A percentile compares a stretch with the other conserved stretches of the same genome.
Evolutionary conservation across 2,113 vertebrate genomes (phyloP).

Genomic region (Turdus rufiventris): DNA sequence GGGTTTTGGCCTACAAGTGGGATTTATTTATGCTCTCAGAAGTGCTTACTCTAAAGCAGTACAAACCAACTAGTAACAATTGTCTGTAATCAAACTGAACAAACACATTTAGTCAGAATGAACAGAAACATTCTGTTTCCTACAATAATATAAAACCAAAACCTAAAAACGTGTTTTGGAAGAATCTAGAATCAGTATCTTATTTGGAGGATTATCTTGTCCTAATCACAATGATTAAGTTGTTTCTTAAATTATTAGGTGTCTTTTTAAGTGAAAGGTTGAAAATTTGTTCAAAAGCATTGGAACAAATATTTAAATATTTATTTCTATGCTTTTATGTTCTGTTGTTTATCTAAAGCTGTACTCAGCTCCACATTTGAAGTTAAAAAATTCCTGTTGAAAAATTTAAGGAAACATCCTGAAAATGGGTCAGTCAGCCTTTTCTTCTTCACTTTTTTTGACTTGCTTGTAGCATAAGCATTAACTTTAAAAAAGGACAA

Average conservation of each 20-base stretch:
- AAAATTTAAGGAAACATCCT: not conserved
- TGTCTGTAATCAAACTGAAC: not conserved
- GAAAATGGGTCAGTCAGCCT: not conserved
- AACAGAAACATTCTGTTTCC: not conserved
- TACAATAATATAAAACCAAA: not conserved
- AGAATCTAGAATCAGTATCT: not conserved
- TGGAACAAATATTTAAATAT: not conserved
- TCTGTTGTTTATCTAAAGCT: not conserved
- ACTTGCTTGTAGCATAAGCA: not conserved
- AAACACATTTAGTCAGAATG: not conserved
- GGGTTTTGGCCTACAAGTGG: not conserved
- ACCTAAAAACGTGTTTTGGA: not conserved
- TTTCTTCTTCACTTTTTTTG: not conserved
- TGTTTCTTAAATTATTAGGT: not conserved
- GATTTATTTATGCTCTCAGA: not conserved
- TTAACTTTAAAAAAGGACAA: not conserved
- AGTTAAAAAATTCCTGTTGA: not conserved
- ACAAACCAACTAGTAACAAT: not conserved
- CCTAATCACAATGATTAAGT: not conserved
- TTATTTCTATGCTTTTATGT: not conserved
- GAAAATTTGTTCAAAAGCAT: not conserved
- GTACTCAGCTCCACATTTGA: not conserved
- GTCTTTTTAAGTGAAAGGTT: not conserved
- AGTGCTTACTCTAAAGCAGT: not conserved
- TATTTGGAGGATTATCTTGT: not conserved